Evolutionary conservation across 2,888 invertebrate genomes (phyloP), one percentile per base, ranked within the genome.

Genomic region (Nymphalis c-album): DNA sequence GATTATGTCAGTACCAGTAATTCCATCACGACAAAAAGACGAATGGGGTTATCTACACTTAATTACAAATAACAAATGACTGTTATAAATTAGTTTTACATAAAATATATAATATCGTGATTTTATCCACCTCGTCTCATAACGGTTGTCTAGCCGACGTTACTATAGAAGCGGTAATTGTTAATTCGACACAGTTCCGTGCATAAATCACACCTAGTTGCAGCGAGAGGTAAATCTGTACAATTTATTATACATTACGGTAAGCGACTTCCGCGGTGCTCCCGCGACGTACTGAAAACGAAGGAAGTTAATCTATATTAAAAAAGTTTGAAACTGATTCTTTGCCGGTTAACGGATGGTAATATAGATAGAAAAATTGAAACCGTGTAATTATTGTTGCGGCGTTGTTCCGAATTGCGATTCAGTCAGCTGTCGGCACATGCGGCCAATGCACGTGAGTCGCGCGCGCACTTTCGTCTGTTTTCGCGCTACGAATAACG

Each of bases 371-470:
- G 82, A 89, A 90, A 88, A 90, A 86, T 85, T 86, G 77, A 79
- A 81, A 80, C 80, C 82, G 75, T 82, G 86, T 87, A 87, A 87
- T 88, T 87, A 74, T 76, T 75, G 84, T 76, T 75, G 84, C 83
- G 78, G 83, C 80, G 87, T 85, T 87, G 87, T 89, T 88, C 87
- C 86, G 88, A 86, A 88, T 89, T 87, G 88, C 87, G 85, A 86
- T 88, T 88, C 91, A 91, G 92, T 92, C 89, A 91, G 91, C 90
- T 91, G 91, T 87, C 86, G 87, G 87, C 89, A 84, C 78, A 90
- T 85, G 88, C 81, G 82, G 82, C 81, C 78, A 81, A 78, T 84
- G 87, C 86, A 90, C 90, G 91, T 81, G 86, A 86, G 88, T 83
- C 85, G 90, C 88, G 88, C 88, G 91, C 91, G 90, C 91, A 88